Percentiles rank a stretch among this genome's conserved stretches.
These are phyloP conservation scores for Hedya salicella DNA, from an alignment of 2,888 invertebrate species.

Conservation along the genomic window DNA sequence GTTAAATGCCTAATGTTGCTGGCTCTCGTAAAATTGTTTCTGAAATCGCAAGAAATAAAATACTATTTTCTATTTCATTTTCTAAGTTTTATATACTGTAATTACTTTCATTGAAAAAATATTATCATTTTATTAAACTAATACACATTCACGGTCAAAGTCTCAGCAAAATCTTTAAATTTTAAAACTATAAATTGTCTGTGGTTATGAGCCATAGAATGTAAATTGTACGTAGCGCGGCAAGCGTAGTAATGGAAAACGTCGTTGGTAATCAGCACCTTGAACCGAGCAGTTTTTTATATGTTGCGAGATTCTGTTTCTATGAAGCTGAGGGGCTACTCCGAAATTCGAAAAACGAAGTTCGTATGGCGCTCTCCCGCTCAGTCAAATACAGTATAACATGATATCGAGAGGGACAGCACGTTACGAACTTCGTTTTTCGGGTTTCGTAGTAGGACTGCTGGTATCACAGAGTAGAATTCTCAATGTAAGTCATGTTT, in stretches of 20 bases:
- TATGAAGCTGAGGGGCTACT: no score
- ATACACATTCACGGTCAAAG: background rate
- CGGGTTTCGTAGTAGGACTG: no score
- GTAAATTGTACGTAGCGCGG: background rate
- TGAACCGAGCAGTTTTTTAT: background rate
- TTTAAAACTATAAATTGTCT: slow-evolving; percentile 17
- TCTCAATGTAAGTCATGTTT: no score
- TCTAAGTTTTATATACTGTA: background rate
- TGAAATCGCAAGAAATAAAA: background rate
- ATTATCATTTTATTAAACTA: background rate
- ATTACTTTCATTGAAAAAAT: no score
- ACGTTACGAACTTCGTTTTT: no score
- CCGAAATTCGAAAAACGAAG: no score
- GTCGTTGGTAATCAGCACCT: slow-evolving; percentile 7
- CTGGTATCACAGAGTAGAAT: no score
- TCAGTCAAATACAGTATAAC: no score
- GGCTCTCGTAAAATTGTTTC: slow-evolving; percentile 50
- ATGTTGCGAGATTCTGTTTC: no score
- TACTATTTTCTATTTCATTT: background rate
- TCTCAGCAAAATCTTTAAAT: background rate
- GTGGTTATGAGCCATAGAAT: slow-evolving; percentile 20
- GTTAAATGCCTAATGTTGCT: slow-evolving; percentile 50
- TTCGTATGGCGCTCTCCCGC: no score
- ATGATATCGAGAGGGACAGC: no score
- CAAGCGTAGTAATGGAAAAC: background rate